Conservation (phyloP, 2,797 vertebrate genomes). For the Malacoraja senta region DNA sequence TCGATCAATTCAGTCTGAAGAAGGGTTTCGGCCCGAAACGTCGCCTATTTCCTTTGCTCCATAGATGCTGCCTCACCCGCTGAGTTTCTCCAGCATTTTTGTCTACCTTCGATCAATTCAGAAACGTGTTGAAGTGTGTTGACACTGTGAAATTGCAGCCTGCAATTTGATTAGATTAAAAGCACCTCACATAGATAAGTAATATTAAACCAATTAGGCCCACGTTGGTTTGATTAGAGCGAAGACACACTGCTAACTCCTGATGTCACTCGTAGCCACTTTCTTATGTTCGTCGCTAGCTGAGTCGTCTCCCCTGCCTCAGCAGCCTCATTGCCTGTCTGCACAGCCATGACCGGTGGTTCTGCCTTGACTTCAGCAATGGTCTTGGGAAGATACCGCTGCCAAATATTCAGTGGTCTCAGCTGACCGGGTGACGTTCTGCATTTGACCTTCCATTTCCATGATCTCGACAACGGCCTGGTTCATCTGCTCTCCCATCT, state of each 20-base stretch:
- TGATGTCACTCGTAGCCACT: not conserved
- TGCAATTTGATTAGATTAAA: not conserved
- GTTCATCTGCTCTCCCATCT: conserved; percentile 1
- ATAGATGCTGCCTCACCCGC: too few relatives aligned
- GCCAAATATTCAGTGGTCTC: not conserved
- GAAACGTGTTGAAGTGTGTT: not conserved
- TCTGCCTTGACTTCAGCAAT: not conserved
- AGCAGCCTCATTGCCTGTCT: not conserved
- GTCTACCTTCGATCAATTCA: too few relatives aligned
- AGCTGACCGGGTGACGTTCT: not conserved
- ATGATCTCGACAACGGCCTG: not conserved
- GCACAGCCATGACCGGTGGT: not conserved
- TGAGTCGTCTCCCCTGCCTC: too few relatives aligned
- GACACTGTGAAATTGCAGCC: not conserved
- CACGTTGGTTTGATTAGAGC: not conserved
- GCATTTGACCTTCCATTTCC: not conserved
- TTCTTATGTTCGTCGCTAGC: not conserved
- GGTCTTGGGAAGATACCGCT: not conserved
- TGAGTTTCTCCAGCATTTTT: too few relatives aligned
- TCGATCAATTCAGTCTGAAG: not conserved
- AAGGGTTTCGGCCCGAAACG: too few relatives aligned
- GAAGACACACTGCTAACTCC: not conserved
- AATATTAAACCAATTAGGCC: too few relatives aligned
- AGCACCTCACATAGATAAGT: not conserved
- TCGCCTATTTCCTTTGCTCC: too few relatives aligned